Evolutionary conservation across 92 coral and sea anemone genomes (phyloP).

Genomic region (Siderastrea radians): DNA sequence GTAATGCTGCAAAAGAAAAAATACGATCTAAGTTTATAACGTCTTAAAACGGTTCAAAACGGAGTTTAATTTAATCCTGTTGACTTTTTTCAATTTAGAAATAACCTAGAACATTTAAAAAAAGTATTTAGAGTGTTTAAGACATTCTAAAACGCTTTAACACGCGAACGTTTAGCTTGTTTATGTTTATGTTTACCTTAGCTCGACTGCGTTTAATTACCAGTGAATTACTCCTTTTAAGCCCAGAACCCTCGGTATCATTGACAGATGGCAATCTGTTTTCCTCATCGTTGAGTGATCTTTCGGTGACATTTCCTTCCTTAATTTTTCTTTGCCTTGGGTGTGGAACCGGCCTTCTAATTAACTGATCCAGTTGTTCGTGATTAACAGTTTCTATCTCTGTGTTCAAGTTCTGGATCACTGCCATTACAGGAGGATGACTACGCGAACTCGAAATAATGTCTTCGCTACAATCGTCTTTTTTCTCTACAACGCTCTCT

Average conservation of each 20-base stretch:
- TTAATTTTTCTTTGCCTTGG: conserved; percentile 36
- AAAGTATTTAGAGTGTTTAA: background rate
- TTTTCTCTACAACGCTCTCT: conserved; percentile 54
- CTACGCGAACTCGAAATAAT: conserved; percentile 28
- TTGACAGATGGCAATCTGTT: background rate
- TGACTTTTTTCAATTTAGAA: background rate
- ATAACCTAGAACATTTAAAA: background rate
- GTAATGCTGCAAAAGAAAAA: too few species aligned
- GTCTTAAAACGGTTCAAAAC: too few species aligned
- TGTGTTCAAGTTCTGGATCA: conserved; percentile 56
- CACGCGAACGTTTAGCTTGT: background rate
- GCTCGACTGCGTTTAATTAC: conserved; percentile 40
- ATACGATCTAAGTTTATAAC: too few species aligned
- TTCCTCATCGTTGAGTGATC: conserved; percentile 11
- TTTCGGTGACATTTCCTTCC: background rate
- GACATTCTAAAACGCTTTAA: background rate
- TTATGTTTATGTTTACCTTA: conserved; percentile 31
- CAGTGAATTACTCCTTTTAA: conserved; percentile 39
- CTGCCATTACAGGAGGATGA: conserved; percentile 13
- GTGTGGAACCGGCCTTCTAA: conserved; percentile 43
- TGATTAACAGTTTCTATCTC: conserved; percentile 47
- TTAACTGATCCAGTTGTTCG: conserved; percentile 35
- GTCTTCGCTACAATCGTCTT: conserved; percentile 26
- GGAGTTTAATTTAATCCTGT: background rate
- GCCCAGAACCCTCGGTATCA: background rate